Base-by-base conservation (phyloP, 2,888 invertebrate genomes). In the Cylindroiulus punctatus region DNA sequence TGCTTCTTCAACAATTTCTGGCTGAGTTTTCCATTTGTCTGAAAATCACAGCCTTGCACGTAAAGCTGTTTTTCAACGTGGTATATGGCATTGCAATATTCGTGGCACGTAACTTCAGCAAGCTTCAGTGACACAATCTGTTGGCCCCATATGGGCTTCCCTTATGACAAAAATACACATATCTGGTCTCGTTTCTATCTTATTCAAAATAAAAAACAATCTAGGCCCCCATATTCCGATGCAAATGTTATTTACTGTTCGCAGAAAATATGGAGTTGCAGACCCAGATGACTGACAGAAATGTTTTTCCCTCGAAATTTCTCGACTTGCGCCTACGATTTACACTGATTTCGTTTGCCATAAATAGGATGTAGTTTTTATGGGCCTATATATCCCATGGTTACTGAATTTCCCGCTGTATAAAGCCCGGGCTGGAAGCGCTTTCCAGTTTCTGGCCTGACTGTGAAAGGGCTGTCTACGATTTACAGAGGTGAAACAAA, bases 41-140 rank as follows among this genome's bases (percentile, higher is more conserved):
- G 76, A 30, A 76, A 30, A 76, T 76, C 76, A 14, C 76, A 26
- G 30, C 76, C 14, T 76, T 30, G 26, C 26, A 76, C 52, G 76
- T 76, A 10, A 76, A 30, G 5, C 14, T 12, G 30, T 76, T 76
- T 76, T 76, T 76, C 14, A 14, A 26, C 76, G 22, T 76, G 30
- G 30, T 76, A 0, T 22, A 30, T 76, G 5, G 76, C 14, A 12
- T 76, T 3, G 76, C 76, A 76, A 76, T 76, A 76, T 76, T 76
- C 76, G 26, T 76, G 26, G 26, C 76, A 76, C 76, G 76, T 76
- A 76, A 76, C 30, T 26, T 76, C 76, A 76, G 30, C 22, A 76
- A 30, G 76, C 26, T 76, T 76, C 76, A 76, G 76, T 76, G 76
- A 76, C 76, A 76, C 76, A 76, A 76, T 76, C 76, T 76, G 76